Evolutionary conservation across 2,888 invertebrate species (phyloP).

Genomic region (Charanyca ferruginea): DNA sequence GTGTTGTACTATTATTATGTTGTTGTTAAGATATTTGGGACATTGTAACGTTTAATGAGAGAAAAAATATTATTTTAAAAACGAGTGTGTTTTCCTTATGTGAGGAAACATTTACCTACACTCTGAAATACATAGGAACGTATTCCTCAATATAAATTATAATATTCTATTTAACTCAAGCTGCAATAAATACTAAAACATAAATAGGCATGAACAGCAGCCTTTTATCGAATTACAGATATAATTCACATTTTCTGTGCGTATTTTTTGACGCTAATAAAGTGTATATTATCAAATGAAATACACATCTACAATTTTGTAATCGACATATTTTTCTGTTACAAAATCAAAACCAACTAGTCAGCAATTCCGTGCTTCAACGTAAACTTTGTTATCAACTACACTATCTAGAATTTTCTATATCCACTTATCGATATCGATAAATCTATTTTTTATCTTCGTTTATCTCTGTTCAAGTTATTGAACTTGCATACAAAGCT

Average conservation of each 20-base stretch:
- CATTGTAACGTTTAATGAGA: too few relatives aligned
- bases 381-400: slow-evolving; percentile 43
- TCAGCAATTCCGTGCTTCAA: slow-evolving; percentile 34
- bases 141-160: too few relatives aligned
- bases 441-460: slow-evolving; percentile 48
- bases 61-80: too few relatives aligned
- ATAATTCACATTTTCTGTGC: neutral
- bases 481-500: slow-evolving; percentile 49
- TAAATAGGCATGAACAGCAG: too few relatives aligned
- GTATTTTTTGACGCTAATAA: slow-evolving; percentile 5
- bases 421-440: slow-evolving; percentile 39
- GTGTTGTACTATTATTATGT: too few relatives aligned
- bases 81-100: too few relatives aligned
- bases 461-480: slow-evolving; percentile 60
- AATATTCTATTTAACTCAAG: too few relatives aligned
- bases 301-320: neutral
- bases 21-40: too few relatives aligned
- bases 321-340: neutral
- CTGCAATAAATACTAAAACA: too few relatives aligned
- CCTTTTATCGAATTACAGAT: slow-evolving; percentile 6
- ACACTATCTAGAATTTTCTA: slow-evolving; percentile 42
- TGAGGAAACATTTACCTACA: too few relatives aligned
- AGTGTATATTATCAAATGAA: neutral
- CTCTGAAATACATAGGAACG: too few relatives aligned
- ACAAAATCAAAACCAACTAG: neutral